Evolutionary conservation across 2,113 vertebrate genomes (phyloP).

Genomic region (Rostratula benghalensis): DNA sequence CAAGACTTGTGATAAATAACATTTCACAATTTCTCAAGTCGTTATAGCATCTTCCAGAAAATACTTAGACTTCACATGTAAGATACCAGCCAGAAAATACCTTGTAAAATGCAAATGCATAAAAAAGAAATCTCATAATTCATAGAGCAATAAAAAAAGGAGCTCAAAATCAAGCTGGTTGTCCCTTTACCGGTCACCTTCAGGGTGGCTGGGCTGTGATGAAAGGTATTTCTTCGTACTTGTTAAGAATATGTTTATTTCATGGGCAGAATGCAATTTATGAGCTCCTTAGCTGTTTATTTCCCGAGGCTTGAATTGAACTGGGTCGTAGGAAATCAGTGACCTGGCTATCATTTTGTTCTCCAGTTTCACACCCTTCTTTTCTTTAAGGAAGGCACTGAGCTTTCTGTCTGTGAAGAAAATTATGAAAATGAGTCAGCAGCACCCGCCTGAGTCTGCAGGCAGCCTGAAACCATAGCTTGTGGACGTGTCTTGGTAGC

Average conservation of each 20-base stretch:
- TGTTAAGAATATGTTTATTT: conserved; percentile 7
- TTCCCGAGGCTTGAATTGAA: not conserved
- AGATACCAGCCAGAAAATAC: not conserved
- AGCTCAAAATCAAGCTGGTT: not conserved
- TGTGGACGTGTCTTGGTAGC: not conserved
- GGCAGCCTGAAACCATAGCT: not conserved
- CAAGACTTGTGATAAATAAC: not conserved
- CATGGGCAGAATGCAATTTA: not conserved
- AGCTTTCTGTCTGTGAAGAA: not conserved
- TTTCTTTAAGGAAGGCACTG: not conserved
- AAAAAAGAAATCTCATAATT: not conserved
- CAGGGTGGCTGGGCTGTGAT: not conserved
- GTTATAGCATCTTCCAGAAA: not conserved
- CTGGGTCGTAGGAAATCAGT: not conserved
- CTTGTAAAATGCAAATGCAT: not conserved
- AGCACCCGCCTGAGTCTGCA: not conserved
- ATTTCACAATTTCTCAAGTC: not conserved
- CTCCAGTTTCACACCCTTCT: not conserved
- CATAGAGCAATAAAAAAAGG: not conserved
- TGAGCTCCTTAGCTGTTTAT: not conserved
- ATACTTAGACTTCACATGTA: not conserved
- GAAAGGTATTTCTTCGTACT: not conserved
- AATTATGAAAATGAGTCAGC: not conserved
- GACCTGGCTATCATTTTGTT: not conserved
- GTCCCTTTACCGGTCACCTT: not conserved